Conservation (phyloP, 1,140 invertebrate species). For the Sogatella furcifera region DNA sequence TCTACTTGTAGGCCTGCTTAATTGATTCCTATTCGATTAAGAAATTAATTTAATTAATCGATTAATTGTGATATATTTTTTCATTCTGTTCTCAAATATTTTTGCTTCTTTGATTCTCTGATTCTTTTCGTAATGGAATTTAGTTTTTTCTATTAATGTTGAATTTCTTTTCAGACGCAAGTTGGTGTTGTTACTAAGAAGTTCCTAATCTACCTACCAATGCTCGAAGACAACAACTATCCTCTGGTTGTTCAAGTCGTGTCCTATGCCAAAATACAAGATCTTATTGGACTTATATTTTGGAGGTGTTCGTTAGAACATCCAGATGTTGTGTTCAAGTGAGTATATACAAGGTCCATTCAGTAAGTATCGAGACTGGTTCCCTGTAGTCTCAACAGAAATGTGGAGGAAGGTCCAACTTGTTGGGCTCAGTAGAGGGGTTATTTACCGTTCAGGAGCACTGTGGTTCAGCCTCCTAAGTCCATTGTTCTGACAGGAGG, state of each 20-base stretch:
- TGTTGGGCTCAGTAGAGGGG: too few relatives aligned
- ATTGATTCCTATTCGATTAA: too few relatives aligned
- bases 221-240: constrained; percentile 69
- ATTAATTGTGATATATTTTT: too few relatives aligned
- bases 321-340: constrained; percentile 44
- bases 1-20: too few relatives aligned
- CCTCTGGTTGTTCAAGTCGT: constrained; percentile 73
- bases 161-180: constrained; percentile 41
- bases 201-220: constrained; percentile 77
- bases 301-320: constrained; percentile 52
- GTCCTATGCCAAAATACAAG: constrained; percentile 72
- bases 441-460: too few relatives aligned
- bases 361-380: background rate
- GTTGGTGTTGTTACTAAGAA: constrained; percentile 63
- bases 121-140: background rate
- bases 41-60: too few relatives aligned
- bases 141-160: constrained; percentile 10
- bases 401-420: too few relatives aligned
- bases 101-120: too few relatives aligned
- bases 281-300: constrained; percentile 89
- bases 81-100: too few relatives aligned
- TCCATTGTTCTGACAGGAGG: too few relatives aligned
- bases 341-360: constrained; percentile 19
- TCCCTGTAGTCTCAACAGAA: background rate
- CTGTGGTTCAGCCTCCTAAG: too few relatives aligned